Evolutionary conservation across 2,888 invertebrate species (phyloP).

Genomic region (Crocallis elinguaria): DNA sequence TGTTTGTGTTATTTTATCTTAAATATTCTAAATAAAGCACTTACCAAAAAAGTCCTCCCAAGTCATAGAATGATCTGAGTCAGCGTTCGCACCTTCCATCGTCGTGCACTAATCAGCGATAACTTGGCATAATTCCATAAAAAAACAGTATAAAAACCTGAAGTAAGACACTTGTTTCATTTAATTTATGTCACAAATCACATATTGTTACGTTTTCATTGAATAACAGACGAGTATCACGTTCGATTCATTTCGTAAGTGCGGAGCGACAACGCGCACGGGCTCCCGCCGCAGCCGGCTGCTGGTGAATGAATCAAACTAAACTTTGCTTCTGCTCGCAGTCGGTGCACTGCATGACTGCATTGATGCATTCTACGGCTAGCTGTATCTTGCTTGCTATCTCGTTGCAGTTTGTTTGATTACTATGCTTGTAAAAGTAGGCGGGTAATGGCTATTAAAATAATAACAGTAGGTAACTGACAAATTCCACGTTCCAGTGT

Average conservation of each 20-base stretch:
- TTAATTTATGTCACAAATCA: conserved; percentile 57
- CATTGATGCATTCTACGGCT: too few species aligned
- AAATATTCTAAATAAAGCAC: conserved; percentile 47
- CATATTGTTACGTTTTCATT: conserved; percentile 61
- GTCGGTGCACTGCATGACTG: not conserved
- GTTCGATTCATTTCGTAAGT: conserved; percentile 45
- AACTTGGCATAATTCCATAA: conserved; percentile 55
- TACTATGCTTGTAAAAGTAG: too few species aligned
- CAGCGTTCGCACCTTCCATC: conserved; percentile 83
- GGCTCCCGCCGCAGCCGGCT: conserved; percentile 48
- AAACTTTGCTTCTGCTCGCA: conserved; percentile 8
- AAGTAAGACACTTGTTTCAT: conserved; percentile 41
- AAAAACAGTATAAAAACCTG: too few species aligned
- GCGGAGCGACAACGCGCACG: conserved; percentile 47
- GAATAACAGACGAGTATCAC: conserved; percentile 73
- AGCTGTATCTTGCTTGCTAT: too few species aligned
- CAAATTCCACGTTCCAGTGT: too few species aligned
- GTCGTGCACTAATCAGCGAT: conserved; percentile 59
- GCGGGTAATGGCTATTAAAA: too few species aligned
- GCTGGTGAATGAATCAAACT: conserved; percentile 66
- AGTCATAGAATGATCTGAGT: conserved; percentile 88
- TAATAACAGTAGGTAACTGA: too few species aligned
- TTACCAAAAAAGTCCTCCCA: conserved; percentile 90
- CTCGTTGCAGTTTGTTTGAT: too few species aligned
- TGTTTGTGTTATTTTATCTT: too few species aligned